phyloP scores from a whole-genome alignment of 2,888 invertebrate genomes.

The Thumatha senex region DNA sequence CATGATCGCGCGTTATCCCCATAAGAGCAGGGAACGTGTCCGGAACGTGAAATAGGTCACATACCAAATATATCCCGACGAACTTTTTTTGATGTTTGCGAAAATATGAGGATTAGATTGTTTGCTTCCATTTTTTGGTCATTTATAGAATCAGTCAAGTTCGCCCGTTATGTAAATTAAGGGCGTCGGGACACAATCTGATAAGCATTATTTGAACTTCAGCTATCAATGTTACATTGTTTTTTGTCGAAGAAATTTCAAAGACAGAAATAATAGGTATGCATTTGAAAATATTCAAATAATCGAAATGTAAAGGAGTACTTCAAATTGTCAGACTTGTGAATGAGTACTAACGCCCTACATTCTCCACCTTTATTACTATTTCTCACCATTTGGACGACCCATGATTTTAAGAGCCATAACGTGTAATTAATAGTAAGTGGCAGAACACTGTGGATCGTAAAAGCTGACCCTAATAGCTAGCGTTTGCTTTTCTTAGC shows the following conservation, averaged over 20 bases:
- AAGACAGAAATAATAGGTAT: neutral
- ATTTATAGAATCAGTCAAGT: constrained; percentile 30
- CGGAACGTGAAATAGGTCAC: constrained; percentile 27
- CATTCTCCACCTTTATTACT: neutral
- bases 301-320: neutral
- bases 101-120: constrained; percentile 17
- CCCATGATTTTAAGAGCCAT: neutral
- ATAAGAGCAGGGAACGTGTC: constrained; percentile 34
- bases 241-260: constrained; percentile 2
- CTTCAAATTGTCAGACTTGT: neutral
- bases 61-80: constrained; percentile 25
- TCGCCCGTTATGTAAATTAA: constrained; percentile 16
- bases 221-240: constrained; percentile 10
- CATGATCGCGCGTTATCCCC: constrained; percentile 44
- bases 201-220: constrained; percentile 14
- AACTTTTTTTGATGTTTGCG: constrained; percentile 32
- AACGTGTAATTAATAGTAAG: neutral
- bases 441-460: neutral
- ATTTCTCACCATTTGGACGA: neutral
- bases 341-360: neutral
- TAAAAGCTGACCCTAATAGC: neutral
- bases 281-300: neutral
- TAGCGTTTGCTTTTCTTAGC: neutral
- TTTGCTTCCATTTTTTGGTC: constrained; percentile 31
- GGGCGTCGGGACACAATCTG: constrained; percentile 6